Base-by-base conservation (phyloP, 2,888 invertebrate genomes). In the Pseudolycoriella hygida region DNA sequence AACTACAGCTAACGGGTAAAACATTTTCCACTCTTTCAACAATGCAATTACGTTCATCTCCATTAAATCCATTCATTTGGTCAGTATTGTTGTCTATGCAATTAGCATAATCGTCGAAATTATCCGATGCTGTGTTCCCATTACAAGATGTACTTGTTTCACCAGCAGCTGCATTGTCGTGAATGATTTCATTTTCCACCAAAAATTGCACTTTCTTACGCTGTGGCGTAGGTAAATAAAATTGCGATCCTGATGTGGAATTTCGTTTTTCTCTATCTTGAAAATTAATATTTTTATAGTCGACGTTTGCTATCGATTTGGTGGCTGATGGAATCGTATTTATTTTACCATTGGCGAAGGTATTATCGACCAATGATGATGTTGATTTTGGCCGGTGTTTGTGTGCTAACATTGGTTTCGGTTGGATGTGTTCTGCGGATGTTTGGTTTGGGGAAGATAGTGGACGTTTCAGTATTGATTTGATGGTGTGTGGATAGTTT, bases 161-260 rank as follows among this genome's bases (percentile, higher is more conserved):
- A 39, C 10, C 39, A 15, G 39, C 17, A 11, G 39, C 11, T 39
- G 39, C 15, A 17, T 40, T 18, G 18, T 40, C 18, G n/a, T 40
- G 17, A 40, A 40, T 40, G 12, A 52, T 50, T 55, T 72, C 74
- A 56, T 71, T 77, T 66, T 77, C 77, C 41, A 79, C 78, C 56
- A 77, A 66, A 67, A 80, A 80, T 60, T 80, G 77, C 49, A 80
- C 80, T 56, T 77, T 75, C 69, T 77, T 80, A 49, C 67, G 70
- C 44, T 49, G 54, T 46, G 66, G 67, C 54, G 73, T 71, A 30
- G 75, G 77, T 50, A 77, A 62, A 63, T 77, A 77, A 67, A 77
- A 77, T 53, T 75, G 72, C 45, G 76, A 74, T 52, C 64, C 62
- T 53, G 34, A 34, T 8, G 25, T 8, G 3, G 53, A 15, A 62